phyloP scores from a whole-genome alignment of 1,140 invertebrate species.

The Sipha flava region DNA sequence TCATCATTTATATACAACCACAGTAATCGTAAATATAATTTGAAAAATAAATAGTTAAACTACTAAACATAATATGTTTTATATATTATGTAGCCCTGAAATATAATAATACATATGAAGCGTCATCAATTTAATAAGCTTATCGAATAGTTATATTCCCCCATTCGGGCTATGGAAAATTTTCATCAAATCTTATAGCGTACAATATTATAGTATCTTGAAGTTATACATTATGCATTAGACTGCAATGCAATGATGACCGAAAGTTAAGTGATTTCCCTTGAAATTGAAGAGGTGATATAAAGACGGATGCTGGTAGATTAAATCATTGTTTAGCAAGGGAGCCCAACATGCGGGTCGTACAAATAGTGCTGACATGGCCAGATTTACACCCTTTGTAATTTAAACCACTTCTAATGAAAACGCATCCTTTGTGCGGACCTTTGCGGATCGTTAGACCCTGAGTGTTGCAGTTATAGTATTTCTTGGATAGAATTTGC shows the following conservation, averaged over 20 bases:
- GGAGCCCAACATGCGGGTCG: neutral
- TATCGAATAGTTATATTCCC: too few relatives aligned
- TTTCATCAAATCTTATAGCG: neutral
- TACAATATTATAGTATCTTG: neutral
- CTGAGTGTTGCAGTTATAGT: neutral
- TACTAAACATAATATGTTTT: too few relatives aligned
- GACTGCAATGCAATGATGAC: neutral
- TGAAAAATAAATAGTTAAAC: too few relatives aligned
- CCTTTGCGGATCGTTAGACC: neutral
- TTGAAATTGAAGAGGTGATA: neutral
- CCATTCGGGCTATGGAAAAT: too few relatives aligned
- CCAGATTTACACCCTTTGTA: neutral
- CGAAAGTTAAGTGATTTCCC: neutral
- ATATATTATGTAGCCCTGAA: too few relatives aligned
- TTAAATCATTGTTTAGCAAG: constrained; percentile 5
- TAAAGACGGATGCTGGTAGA: neutral
- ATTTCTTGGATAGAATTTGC: too few relatives aligned
- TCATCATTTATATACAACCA: too few relatives aligned
- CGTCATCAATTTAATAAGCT: too few relatives aligned
- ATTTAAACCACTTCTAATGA: constrained; percentile 6
- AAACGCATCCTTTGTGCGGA: neutral
- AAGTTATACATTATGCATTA: constrained; percentile 17
- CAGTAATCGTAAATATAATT: too few relatives aligned
- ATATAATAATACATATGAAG: too few relatives aligned
- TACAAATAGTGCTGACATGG: neutral